Percentiles rank a stretch among this genome's conserved stretches.
phyloP scores from a whole-genome alignment of 2,797 vertebrate genomes.

The Centropyge bicolor region DNA sequence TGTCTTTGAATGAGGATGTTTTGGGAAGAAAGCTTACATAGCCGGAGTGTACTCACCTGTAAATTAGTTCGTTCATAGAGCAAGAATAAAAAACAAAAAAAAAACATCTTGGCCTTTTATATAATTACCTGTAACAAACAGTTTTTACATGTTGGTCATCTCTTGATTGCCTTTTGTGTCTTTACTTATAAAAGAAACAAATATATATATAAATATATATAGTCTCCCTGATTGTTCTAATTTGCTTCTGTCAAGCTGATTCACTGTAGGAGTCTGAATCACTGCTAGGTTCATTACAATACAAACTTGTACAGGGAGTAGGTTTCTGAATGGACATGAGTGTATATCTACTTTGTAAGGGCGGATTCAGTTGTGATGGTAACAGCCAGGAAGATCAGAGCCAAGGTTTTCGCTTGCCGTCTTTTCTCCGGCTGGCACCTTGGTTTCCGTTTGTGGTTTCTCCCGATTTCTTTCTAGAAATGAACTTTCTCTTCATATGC shows the following conservation, averaged over 20 bases:
- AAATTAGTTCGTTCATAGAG: conserved; percentile 87
- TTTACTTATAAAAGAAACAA: conserved; percentile 86
- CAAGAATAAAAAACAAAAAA: conserved; percentile 79
- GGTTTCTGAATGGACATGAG: conserved; percentile 68
- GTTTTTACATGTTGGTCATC: conserved; percentile 89
- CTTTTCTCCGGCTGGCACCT: conserved; percentile 64
- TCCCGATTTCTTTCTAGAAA: conserved; percentile 77
- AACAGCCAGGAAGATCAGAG: conserved; percentile 52
- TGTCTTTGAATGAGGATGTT: conserved; percentile 72
- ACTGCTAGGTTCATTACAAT: conserved; percentile 72
- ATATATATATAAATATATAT: conserved; percentile 81
- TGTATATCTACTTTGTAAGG: conserved; percentile 70
- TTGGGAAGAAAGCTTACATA: conserved; percentile 74
- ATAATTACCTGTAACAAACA: conserved; percentile 87
- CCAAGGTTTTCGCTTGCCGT: conserved; percentile 47
- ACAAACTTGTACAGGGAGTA: conserved; percentile 73
- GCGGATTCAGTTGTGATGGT: conserved; percentile 67
- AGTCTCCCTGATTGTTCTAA: conserved; percentile 82
- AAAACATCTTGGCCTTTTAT: conserved; percentile 87
- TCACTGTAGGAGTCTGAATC: conserved; percentile 78
- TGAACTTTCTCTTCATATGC: conserved; percentile 81
- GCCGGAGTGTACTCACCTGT: conserved; percentile 84
- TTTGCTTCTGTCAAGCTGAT: conserved; percentile 79
- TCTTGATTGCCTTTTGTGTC: conserved; percentile 88
- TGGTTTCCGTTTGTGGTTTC: conserved; percentile 66